A percentile compares a stretch with the other conserved stretches of the same genome.
phyloP scores from a whole-genome alignment of 1,140 invertebrate species.

The Drosophila seguyi region DNA sequence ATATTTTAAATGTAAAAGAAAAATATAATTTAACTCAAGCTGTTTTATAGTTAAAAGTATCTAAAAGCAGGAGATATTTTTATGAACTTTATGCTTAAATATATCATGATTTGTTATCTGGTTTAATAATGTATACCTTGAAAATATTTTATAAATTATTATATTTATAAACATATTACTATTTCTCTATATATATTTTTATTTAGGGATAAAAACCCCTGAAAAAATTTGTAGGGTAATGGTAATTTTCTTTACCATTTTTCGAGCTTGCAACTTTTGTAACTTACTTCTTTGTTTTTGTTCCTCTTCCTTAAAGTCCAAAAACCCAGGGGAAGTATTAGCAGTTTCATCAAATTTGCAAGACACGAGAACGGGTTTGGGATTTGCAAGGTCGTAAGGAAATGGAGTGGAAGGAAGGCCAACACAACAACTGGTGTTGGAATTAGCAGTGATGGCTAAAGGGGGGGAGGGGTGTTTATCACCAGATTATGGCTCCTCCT shows the following conservation, averaged over 20 bases:
- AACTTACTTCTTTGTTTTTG: background rate
- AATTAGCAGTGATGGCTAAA: background rate
- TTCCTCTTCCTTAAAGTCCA: background rate
- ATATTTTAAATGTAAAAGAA: too few species aligned
- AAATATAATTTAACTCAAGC: too few species aligned
- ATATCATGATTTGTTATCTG: too few species aligned
- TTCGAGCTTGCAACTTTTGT: background rate
- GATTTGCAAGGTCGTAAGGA: constrained; percentile 14
- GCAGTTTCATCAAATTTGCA: constrained; percentile 30
- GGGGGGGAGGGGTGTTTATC: background rate
- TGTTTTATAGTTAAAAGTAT: too few species aligned
- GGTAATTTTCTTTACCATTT: constrained; percentile 16
- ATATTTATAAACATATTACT: too few species aligned
- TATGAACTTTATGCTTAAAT: too few species aligned
- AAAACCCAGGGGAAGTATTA: constrained; percentile 25
- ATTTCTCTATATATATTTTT: too few species aligned
- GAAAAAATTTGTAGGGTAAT: background rate
- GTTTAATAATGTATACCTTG: too few species aligned
- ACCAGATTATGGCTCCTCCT: background rate
- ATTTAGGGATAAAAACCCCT: background rate
- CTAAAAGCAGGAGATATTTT: too few species aligned
- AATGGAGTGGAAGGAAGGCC: constrained; percentile 20
- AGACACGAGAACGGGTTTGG: constrained; percentile 2
- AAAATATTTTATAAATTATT: too few species aligned
- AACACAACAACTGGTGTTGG: constrained; percentile 27